These are phyloP conservation scores for Catocala fraxini DNA, from an alignment of 2,888 invertebrate genomes.

Conservation along the genomic window DNA sequence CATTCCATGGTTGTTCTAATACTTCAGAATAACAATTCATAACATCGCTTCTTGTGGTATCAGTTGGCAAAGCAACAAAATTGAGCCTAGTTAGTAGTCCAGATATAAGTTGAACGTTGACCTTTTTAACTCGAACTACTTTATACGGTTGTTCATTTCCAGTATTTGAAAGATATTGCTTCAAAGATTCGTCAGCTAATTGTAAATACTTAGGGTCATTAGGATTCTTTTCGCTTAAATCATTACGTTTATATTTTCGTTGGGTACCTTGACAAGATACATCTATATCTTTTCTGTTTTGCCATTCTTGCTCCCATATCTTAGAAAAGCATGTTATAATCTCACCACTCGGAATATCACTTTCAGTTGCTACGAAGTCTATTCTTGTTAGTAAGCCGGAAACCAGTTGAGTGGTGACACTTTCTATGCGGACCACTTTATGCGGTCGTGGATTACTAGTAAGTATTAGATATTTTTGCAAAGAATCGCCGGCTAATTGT, in stretches of 20 bases:
- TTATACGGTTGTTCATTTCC: conserved; percentile 21
- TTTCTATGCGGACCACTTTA: conserved; percentile 26
- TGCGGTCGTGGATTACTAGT: conserved; percentile 20
- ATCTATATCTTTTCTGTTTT: background rate
- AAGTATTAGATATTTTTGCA: background rate
- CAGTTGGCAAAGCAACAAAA: conserved; percentile 33
- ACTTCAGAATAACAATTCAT: no score
- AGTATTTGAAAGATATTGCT: background rate
- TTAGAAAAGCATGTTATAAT: no score
- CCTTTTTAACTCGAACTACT: conserved; percentile 36
- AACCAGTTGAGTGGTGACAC: conserved; percentile 14
- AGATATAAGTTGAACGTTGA: conserved; percentile 43
- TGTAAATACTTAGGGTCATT: background rate
- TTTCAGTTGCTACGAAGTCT: conserved; percentile 23
- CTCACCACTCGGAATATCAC: background rate
- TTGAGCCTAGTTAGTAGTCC: conserved; percentile 39
- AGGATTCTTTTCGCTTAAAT: background rate
- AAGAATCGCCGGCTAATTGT: background rate
- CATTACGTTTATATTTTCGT: background rate
- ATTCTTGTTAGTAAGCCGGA: conserved; percentile 8
- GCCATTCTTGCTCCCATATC: no score
- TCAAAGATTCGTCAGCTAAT: background rate
- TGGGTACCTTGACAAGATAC: background rate
- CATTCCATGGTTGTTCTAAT: no score
- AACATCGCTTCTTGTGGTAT: conserved; percentile 3